Conservation (phyloP, 2,888 invertebrate species). For the Thereva unica region DNA sequence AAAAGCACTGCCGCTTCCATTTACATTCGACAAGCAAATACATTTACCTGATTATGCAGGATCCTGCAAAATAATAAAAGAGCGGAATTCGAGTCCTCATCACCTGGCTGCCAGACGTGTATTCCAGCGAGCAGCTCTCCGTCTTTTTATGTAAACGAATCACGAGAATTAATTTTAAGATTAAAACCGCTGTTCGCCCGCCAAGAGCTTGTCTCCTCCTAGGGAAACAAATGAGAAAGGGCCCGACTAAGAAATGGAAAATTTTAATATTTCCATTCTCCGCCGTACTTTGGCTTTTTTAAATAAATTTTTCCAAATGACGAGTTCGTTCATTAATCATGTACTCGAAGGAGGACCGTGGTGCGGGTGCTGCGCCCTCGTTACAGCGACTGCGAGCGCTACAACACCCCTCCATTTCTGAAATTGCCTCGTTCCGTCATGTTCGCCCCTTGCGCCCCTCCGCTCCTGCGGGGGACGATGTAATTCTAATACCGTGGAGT, state of each 20-base stretch:
- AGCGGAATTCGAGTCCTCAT: no score
- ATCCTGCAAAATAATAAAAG: no score
- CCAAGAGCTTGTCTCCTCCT: no score
- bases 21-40: no score
- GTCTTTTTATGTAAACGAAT: no score
- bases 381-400: constrained; percentile 8
- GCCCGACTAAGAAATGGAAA: constrained; percentile 24
- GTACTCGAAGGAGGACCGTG: constrained; percentile 14
- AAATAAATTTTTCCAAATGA: constrained; percentile 37
- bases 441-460: constrained; percentile 3
- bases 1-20: no score
- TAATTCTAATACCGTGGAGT: constrained; percentile 28
- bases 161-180: no score
- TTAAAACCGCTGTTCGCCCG: no score
- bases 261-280: constrained; percentile 28
- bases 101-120: no score
- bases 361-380: constrained; percentile 27
- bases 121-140: no score
- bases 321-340: constrained; percentile 37
- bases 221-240: no score
- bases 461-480: constrained; percentile 20
- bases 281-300: constrained; percentile 24
- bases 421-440: constrained; percentile 23
- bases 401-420: constrained; percentile 30
- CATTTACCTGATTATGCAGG: no score